Conservation (phyloP, 2,113 vertebrate species). For the Oplegnathus fasciatus region DNA sequence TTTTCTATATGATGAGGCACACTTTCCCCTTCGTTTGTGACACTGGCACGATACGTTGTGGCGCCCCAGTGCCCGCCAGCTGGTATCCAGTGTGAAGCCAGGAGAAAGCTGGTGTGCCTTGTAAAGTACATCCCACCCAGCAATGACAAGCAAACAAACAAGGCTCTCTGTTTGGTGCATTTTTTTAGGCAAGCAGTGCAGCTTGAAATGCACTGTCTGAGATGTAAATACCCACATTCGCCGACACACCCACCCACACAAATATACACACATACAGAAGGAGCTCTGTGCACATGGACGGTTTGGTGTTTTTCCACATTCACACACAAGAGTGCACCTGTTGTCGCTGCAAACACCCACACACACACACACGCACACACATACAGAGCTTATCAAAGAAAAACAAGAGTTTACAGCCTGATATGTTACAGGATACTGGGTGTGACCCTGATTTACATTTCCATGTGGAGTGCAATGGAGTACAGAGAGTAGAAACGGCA, state of each 20-base stretch:
- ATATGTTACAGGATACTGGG: slow-evolving; percentile 74
- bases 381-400: slow-evolving; percentile 71
- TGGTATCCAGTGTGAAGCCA: slow-evolving; percentile 65
- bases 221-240: slow-evolving; percentile 49
- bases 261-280: slow-evolving; percentile 25
- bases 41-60: slow-evolving; percentile 58
- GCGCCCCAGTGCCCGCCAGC: slow-evolving; percentile 71
- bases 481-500: slow-evolving; percentile 69
- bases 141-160: slow-evolving; percentile 48
- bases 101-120: slow-evolving; percentile 41
- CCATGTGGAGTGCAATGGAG: slow-evolving; percentile 75
- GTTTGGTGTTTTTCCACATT: slow-evolving; percentile 67
- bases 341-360: slow-evolving; percentile 50
- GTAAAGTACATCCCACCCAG: slow-evolving; percentile 44
- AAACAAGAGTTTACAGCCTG: slow-evolving; percentile 75
- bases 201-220: slow-evolving; percentile 39
- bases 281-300: slow-evolving; percentile 6
- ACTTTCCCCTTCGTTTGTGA: slow-evolving; percentile 69
- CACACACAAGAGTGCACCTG: slow-evolving; percentile 59
- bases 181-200: neutral
- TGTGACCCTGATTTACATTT: slow-evolving; percentile 79
- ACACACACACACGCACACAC: neutral
- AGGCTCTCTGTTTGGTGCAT: slow-evolving; percentile 17
- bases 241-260: slow-evolving; percentile 38
- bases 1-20: slow-evolving; percentile 76